Evolutionary conservation across 2,113 vertebrate species (phyloP).

Genomic region (Coracopsis vasa): DNA sequence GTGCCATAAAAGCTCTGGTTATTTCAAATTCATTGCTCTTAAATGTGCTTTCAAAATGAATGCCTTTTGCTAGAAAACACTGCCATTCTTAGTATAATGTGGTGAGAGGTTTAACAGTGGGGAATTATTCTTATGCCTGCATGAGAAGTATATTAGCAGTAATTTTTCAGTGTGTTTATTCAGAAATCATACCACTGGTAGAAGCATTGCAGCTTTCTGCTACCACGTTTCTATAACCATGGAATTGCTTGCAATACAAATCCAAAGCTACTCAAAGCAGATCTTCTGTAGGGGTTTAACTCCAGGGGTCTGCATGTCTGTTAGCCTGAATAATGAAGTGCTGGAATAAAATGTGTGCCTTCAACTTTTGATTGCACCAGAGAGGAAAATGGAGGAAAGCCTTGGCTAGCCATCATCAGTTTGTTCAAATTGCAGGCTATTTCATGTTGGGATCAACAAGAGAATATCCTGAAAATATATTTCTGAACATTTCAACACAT

Average conservation of each 20-base stretch:
- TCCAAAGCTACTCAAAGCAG: background rate
- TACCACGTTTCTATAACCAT: background rate
- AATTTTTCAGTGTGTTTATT: background rate
- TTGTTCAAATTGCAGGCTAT: background rate
- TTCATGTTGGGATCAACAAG: background rate
- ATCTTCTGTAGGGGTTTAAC: slow-evolving; percentile 4
- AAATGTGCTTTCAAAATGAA: background rate
- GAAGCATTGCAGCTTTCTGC: background rate
- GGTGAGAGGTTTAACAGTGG: background rate
- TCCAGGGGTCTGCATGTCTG: background rate
- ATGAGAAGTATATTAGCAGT: background rate
- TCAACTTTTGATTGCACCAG: background rate
- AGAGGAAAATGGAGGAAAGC: background rate
- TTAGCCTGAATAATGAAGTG: background rate
- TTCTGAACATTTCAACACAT: background rate
- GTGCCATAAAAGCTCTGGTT: background rate
- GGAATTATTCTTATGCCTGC: background rate
- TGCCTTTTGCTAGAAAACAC: background rate
- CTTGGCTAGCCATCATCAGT: background rate
- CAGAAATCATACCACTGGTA: background rate
- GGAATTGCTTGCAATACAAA: background rate
- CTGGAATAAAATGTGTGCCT: background rate
- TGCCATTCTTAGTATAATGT: background rate
- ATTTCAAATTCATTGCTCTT: background rate
- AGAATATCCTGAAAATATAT: slow-evolving; percentile 4